Percentiles rank a stretch among this genome's conserved stretches.
Evolutionary conservation across 2,797 vertebrate genomes (phyloP).

Genomic region (Rhinatrema bivittatum): DNA sequence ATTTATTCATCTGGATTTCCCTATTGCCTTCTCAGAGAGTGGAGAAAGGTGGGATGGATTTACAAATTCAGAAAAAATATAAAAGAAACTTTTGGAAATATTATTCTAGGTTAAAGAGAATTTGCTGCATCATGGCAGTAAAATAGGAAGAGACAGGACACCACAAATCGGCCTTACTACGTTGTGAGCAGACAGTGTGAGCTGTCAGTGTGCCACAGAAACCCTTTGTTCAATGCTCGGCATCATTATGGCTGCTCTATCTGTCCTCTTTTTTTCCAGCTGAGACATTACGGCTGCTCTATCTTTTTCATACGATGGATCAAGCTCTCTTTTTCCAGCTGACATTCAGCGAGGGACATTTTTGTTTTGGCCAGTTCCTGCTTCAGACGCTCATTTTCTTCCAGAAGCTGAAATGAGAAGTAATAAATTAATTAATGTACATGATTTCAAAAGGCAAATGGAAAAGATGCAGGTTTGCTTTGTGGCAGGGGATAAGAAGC

Average conservation of each 20-base stretch:
- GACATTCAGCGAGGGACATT: conserved; percentile 87
- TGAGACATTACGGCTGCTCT: conserved; percentile 34
- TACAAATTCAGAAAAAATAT: too few relatives aligned
- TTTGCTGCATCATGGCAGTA: neutral
- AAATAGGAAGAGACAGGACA: neutral
- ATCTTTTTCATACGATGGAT: conserved; percentile 79
- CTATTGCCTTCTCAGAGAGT: too few relatives aligned
- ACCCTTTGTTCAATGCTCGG: conserved; percentile 22
- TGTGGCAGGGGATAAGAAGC: too few relatives aligned
- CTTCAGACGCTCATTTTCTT: conserved; percentile 94
- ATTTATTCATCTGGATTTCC: too few relatives aligned
- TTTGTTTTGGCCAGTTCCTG: conserved; percentile 86
- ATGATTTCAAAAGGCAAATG: neutral
- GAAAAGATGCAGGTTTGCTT: too few relatives aligned
- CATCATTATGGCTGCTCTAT: conserved; percentile 17
- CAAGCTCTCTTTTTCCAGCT: conserved; percentile 87
- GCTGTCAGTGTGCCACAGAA: neutral
- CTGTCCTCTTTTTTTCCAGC: conserved; percentile 18
- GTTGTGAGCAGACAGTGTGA: too few relatives aligned
- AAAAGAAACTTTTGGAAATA: too few relatives aligned
- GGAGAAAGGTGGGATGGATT: too few relatives aligned
- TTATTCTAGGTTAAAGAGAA: too few relatives aligned
- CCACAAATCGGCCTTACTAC: too few relatives aligned
- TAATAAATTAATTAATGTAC: conserved; percentile 24
- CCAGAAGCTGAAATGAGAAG: conserved; percentile 62